Evolutionary conservation across 2,113 vertebrate species (phyloP).

Genomic region (Eulacestoma nigropectus): DNA sequence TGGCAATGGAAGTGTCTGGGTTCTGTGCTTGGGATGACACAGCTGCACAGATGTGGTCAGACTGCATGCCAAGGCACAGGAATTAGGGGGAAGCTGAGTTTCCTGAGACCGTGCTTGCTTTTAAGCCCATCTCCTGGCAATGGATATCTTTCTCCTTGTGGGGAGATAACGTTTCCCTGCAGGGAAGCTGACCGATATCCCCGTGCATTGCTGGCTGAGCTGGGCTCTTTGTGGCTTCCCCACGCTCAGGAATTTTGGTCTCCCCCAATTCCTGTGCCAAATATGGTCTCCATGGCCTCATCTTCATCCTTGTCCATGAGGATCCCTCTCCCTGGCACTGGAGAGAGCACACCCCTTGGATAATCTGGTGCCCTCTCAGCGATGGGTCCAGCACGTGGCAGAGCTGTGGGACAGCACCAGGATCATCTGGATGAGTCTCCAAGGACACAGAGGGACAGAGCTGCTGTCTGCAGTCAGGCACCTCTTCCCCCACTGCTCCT

Average conservation of each 20-base stretch:
- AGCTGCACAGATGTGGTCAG: not conserved
- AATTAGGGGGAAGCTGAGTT: not conserved
- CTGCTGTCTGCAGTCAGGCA: not conserved
- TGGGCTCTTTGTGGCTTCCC: not conserved
- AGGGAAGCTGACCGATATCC: not conserved
- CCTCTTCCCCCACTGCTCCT: not conserved
- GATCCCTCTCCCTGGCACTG: not conserved
- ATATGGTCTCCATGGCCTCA: not conserved
- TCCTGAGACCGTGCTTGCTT: not conserved
- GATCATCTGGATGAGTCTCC: not conserved
- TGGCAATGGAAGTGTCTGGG: not conserved
- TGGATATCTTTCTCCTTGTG: not conserved
- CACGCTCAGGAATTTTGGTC: not conserved
- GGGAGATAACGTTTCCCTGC: not conserved
- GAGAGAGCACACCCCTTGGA: not conserved
- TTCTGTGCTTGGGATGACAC: not conserved
- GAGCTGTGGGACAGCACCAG: not conserved
- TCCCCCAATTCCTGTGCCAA: not conserved
- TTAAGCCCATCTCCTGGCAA: not conserved
- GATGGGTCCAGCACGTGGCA: not conserved
- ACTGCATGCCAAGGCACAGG: not conserved
- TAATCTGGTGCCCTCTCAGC: not conserved
- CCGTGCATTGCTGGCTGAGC: accelerated
- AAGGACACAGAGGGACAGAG: not conserved
- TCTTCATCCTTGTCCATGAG: not conserved